Conservation (phyloP, 30 jellyfish, hydroid and myxozoan genomes). For the Turritopsis rubra region DNA sequence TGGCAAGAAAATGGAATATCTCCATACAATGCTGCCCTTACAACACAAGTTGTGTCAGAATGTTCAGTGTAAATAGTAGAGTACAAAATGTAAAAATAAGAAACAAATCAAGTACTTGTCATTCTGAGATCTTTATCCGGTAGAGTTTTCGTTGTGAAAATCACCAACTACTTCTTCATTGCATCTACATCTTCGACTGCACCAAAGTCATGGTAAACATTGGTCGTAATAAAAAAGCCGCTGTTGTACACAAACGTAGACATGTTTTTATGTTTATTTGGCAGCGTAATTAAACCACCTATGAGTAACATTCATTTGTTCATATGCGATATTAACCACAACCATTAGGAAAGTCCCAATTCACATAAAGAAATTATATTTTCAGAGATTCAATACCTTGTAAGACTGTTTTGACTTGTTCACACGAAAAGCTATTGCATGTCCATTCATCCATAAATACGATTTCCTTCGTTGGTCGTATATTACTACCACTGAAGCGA, state of each 20-base stretch:
- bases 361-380: neutral
- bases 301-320: neutral
- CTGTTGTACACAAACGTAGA: constrained; percentile 26
- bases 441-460: constrained; percentile 16
- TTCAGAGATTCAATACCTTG: neutral
- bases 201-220: constrained; percentile 18
- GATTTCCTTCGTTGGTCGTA: neutral
- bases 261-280: constrained; percentile 23
- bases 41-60: neutral
- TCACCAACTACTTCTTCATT: neutral
- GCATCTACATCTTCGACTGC: constrained; percentile 10
- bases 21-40: neutral
- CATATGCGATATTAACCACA: constrained; percentile 8
- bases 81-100: neutral
- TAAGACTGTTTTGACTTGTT: neutral
- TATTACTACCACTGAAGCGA: neutral
- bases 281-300: constrained; percentile 25
- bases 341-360: neutral
- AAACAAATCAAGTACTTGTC: neutral
- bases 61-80: neutral
- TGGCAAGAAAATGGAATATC: constrained; percentile 1
- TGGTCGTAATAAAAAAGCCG: constrained; percentile 28
- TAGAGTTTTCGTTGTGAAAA: neutral
- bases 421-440: neutral
- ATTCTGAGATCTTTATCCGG: neutral